These are phyloP conservation scores for Hetaerina titia DNA, from an alignment of 2,888 invertebrate genomes.

Conservation along the genomic window DNA sequence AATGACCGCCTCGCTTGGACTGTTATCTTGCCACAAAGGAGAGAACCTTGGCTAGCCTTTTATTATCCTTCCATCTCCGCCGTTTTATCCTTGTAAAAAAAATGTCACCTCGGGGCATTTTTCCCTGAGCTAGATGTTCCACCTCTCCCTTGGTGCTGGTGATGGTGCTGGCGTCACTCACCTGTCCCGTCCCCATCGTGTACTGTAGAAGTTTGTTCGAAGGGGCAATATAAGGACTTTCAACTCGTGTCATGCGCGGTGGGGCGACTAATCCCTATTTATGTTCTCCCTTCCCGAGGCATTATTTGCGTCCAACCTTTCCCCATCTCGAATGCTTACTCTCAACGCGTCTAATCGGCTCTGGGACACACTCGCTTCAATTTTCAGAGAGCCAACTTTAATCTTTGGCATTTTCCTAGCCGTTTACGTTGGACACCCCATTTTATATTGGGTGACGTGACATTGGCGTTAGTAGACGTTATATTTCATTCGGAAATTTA, in stretches of 20 bases:
- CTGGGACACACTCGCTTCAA: too few species aligned
- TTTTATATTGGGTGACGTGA: too few species aligned
- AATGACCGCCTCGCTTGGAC: not conserved
- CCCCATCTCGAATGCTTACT: not conserved
- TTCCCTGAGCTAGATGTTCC: not conserved
- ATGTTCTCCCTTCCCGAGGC: not conserved
- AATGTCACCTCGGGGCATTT: not conserved
- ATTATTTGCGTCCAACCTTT: not conserved
- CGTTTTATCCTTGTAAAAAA: not conserved
- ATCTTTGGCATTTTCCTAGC: too few species aligned
- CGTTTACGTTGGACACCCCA: too few species aligned
- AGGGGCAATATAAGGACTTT: not conserved
- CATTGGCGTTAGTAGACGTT: too few species aligned
- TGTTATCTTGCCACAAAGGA: conserved; percentile 4
- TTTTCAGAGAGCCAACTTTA: too few species aligned
- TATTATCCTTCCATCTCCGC: not conserved
- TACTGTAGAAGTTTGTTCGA: not conserved
- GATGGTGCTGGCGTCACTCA: not conserved
- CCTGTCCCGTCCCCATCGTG: not conserved
- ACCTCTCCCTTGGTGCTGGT: not conserved
- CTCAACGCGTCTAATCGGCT: too few species aligned
- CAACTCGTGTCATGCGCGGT: not conserved
- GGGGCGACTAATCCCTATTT: not conserved
- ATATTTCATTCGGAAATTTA: too few species aligned
- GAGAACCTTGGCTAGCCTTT: not conserved